A percentile compares a stretch with the other conserved stretches of the same genome.
Evolutionary conservation across 2,797 vertebrate species (phyloP).

Genomic region (Myripristis murdjan): DNA sequence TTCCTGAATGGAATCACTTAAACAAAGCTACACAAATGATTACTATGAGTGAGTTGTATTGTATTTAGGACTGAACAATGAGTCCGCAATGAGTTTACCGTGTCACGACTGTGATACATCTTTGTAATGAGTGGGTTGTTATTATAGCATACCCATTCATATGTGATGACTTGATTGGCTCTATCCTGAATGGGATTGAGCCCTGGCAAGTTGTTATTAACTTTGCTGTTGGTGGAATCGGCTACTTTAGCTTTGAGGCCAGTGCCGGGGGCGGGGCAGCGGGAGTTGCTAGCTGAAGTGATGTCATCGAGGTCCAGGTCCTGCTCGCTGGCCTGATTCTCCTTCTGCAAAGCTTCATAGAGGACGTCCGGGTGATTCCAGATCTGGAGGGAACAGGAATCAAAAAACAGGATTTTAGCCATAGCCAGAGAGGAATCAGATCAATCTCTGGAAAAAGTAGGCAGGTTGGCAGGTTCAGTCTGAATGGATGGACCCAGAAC

Average conservation of each 20-base stretch:
- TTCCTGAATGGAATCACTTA: not conserved
- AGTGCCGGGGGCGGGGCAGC: constrained; percentile 79
- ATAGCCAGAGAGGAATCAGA: not conserved
- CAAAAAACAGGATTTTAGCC: not conserved
- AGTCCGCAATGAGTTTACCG: no score
- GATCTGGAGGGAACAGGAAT: constrained; percentile 84
- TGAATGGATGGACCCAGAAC: not conserved
- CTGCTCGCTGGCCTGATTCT: constrained; percentile 95
- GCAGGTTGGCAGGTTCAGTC: not conserved
- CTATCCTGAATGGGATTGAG: constrained; percentile 93
- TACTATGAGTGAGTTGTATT: not conserved
- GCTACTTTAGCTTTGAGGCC: constrained; percentile 89
- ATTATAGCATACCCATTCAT: constrained; percentile 93
- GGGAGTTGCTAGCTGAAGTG: constrained; percentile 88
- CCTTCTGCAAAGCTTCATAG: constrained; percentile 96
- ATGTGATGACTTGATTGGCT: constrained; percentile 97
- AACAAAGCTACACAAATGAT: not conserved
- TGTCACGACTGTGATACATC: not conserved
- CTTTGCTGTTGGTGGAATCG: constrained; percentile 93
- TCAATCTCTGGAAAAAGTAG: not conserved
- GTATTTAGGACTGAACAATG: not conserved
- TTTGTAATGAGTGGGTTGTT: not conserved
- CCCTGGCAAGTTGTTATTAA: constrained; percentile 83
- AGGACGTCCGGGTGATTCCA: constrained; percentile 99
- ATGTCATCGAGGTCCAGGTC: constrained; percentile 98